Evolutionary conservation across 2,888 invertebrate species (phyloP).

Genomic region (Pyrrhosoma nymphula): DNA sequence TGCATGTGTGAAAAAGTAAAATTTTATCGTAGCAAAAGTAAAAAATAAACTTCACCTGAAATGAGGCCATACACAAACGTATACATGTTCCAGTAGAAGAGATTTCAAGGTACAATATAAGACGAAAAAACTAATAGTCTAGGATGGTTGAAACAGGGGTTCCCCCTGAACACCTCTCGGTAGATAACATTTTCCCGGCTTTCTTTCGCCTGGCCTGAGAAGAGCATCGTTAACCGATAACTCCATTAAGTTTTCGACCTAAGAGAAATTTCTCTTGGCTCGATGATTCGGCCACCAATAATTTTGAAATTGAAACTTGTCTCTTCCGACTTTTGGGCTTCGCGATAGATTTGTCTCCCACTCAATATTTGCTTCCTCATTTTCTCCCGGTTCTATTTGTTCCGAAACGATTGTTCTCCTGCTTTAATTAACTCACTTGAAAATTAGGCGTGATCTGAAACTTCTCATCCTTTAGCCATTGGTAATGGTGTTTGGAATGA

Average conservation of each 20-base stretch:
- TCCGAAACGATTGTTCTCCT: no score
- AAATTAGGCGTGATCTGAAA: neutral
- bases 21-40: no score
- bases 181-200: neutral
- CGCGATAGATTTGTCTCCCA: neutral
- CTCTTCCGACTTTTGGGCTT: neutral
- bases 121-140: no score
- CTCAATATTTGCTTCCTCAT: neutral
- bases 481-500: no score
- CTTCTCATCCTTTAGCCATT: no score
- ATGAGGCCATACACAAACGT: no score
- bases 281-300: neutral
- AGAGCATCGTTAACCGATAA: neutral
- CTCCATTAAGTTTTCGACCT: neutral
- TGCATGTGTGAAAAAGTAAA: no score
- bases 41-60: no score
- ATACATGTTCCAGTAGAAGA: no score
- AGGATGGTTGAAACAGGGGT: no score
- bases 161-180: neutral
- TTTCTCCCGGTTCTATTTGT: neutral
- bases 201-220: neutral
- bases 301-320: neutral
- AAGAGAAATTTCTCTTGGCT: neutral
- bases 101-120: no score
- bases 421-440: neutral